A percentile compares a stretch with the other conserved stretches of the same genome.
These are phyloP conservation scores for Drosophila tristis DNA, from an alignment of 1,140 invertebrate genomes.

Conservation along the genomic window DNA sequence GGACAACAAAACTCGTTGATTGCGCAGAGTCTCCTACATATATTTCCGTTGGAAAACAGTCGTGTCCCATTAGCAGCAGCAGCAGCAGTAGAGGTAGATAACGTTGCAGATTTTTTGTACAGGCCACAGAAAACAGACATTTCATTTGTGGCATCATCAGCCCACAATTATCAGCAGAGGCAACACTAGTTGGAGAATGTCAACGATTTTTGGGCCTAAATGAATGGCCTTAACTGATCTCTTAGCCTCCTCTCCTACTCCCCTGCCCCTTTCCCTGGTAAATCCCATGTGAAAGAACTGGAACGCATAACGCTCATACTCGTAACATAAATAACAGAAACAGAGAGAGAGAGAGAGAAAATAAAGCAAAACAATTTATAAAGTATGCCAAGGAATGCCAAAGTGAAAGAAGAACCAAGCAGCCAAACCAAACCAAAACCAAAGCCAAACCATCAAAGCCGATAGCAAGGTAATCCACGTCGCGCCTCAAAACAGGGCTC, in stretches of 20 bases:
- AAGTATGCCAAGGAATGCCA: constrained; percentile 60
- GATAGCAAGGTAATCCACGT: constrained; percentile 59
- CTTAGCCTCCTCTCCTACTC: constrained; percentile 6
- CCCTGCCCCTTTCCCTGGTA: not conserved
- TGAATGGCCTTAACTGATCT: constrained; percentile 42
- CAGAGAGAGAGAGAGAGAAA: constrained; percentile 14
- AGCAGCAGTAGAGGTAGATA: constrained; percentile 16
- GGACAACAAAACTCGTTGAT: constrained; percentile 20
- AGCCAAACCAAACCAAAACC: constrained; percentile 23
- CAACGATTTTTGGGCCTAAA: constrained; percentile 17
- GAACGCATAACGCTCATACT: constrained; percentile 50
- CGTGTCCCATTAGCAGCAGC: constrained; percentile 32
- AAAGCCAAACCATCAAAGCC: constrained; percentile 31
- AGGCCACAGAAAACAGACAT: constrained; percentile 40
- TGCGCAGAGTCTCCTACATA: constrained; percentile 39
- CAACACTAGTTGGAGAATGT: not conserved
- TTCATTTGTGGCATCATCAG: constrained; percentile 48
- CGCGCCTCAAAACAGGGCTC: constrained; percentile 28
- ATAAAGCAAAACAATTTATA: constrained; percentile 28
- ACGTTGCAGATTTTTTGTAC: constrained; percentile 34
- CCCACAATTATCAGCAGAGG: constrained; percentile 4
- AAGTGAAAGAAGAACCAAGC: constrained; percentile 50
- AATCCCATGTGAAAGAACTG: constrained; percentile 55
- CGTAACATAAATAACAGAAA: constrained; percentile 53
- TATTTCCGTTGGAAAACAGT: constrained; percentile 37